These are phyloP conservation scores for Hormiphora californensis DNA, from an alignment of 37 sponge, comb jelly and placozoan genomes.

Conservation along the genomic window DNA sequence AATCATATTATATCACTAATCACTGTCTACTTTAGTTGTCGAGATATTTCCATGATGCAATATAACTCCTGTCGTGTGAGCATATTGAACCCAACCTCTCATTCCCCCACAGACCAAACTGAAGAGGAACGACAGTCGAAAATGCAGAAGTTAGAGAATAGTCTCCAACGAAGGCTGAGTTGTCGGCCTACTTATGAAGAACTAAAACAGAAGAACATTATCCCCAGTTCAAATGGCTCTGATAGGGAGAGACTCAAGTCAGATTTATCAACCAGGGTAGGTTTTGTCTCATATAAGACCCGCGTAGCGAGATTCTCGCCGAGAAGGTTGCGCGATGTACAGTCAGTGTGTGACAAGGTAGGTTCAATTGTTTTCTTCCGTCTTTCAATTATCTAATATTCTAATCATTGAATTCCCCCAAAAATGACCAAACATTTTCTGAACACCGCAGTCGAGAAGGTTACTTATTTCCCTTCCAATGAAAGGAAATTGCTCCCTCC, in stretches of 20 bases:
- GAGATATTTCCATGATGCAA: too few species aligned
- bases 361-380: background rate
- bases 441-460: too few species aligned
- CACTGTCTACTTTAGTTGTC: too few species aligned
- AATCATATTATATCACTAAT: too few species aligned
- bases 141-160: conserved; percentile 2
- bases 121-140: conserved; percentile 27
- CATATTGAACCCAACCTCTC: background rate
- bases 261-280: conserved; percentile 3
- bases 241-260: conserved; percentile 39
- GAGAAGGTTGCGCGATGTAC: background rate
- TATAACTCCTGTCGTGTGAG: too few species aligned
- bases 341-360: background rate
- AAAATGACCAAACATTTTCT: too few species aligned
- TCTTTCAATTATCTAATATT: background rate
- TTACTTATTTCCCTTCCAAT: too few species aligned
- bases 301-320: background rate
- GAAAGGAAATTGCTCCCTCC: too few species aligned
- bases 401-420: too few species aligned
- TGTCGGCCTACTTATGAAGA: conserved; percentile 26
- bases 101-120: background rate
- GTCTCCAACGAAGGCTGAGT: conserved; percentile 14
- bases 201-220: conserved; percentile 41
- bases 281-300: background rate
- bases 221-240: background rate